Base-by-base conservation (phyloP, 2,113 vertebrate species). In the Naja naja region DNA sequence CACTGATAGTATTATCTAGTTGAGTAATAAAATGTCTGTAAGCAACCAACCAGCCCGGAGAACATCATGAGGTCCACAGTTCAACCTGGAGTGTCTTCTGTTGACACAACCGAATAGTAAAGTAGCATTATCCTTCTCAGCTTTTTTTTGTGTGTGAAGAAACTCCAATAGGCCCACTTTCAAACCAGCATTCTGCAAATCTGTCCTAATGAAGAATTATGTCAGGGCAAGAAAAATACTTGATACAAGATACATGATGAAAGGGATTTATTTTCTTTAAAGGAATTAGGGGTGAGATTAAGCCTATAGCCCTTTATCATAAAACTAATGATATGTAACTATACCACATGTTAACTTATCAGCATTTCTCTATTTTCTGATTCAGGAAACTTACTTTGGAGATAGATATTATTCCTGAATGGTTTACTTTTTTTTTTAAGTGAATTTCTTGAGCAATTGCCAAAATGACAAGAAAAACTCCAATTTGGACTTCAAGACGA, bases 381-480 rank as follows among this genome's bases (percentile, higher is more conserved):
- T 81, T 81, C 34, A 39, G 74, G 34, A 81, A 81, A 81, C 18
- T 81, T 81, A 81, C 7, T 81, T 81, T 39, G 74, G 18, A 22
- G 74, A 8, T 22, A 34, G 74, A 39, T 22, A 43, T 39, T 39
- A 81, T 43, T 81, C 34, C 74, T 8, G 5, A 43, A 81, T 22
- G 34, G 18, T 43, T 22, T 18, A 81, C 18, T 86, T 64, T 81
- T 55, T 55, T 58, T 52, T 25, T 58, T 7, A 89, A 92, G 23
- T 3, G 9, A 87, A 18, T 14, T 89, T 91, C 89, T 64, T 9
- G 52, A 93, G 93, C 34, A 74, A 58, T 39, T 16, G 25, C 58
- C 39, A 60, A n/a, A 89, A 23, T 45, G 81, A 49, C 56, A 85
- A 92, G 7, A 87, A 58, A 89, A 93, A 88, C 92, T 55, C 91